Percentiles rank a stretch among this genome's conserved stretches.
Conservation (phyloP, 1,140 invertebrate species). For the Anastatus disparis region DNA sequence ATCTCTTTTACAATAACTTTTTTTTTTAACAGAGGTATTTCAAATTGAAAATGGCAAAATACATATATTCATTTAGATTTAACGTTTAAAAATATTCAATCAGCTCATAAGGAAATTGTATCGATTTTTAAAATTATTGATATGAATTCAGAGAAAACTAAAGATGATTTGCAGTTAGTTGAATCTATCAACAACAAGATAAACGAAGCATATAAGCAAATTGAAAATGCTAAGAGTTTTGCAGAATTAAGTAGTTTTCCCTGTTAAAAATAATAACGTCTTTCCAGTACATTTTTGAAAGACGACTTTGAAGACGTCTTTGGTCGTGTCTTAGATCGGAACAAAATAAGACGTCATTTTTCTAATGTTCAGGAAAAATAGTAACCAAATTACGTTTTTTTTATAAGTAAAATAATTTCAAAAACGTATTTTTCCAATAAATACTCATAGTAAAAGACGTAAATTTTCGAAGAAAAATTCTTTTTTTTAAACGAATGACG, state of each 20-base stretch:
- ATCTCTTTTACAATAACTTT: conserved; percentile 12
- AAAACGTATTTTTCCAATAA: no score
- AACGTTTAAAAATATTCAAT: conserved; percentile 56
- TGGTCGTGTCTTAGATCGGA: no score
- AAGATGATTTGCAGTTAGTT: conserved; percentile 41
- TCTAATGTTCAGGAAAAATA: no score
- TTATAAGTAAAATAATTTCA: no score
- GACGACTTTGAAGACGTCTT: no score
- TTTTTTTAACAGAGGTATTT: conserved; percentile 42
- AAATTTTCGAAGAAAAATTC: no score
- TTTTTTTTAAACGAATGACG: no score
- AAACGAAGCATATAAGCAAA: conserved; percentile 52
- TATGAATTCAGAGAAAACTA: conserved; percentile 32
- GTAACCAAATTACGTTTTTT: no score
- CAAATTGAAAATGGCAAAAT: conserved; percentile 57
- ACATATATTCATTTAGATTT: conserved; percentile 58
- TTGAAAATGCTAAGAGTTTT: conserved; percentile 57
- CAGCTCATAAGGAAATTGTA: conserved; percentile 50
- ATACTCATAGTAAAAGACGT: no score
- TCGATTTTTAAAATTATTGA: conserved; percentile 57
- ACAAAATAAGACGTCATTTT: no score
- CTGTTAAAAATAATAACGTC: no score
- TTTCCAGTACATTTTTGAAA: no score
- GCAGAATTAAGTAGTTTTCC: conserved; percentile 55
- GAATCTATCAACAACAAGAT: conserved; percentile 47